phyloP scores from a whole-genome alignment of 1,140 invertebrate species.

The Luehdorfia chinensis region DNA sequence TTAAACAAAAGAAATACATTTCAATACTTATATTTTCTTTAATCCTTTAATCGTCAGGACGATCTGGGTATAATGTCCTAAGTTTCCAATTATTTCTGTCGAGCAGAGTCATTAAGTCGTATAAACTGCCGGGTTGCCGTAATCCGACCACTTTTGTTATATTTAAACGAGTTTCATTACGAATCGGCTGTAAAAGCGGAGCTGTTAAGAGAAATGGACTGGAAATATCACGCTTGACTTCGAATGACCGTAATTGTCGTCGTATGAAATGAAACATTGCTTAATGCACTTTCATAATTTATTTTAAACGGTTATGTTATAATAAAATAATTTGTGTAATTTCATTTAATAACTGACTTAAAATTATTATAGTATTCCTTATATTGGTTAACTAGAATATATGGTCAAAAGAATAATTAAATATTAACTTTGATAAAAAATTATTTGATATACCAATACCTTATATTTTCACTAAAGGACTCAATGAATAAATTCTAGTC shows the following conservation, averaged over 20 bases:
- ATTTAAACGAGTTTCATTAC: constrained; percentile 76
- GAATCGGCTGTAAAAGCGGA: constrained; percentile 72
- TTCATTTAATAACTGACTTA: neutral
- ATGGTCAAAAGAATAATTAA: too few species aligned
- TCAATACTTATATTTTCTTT: constrained; percentile 16
- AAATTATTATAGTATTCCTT: too few species aligned
- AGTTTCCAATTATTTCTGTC: constrained; percentile 74
- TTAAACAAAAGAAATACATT: too few species aligned
- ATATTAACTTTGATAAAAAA: too few species aligned
- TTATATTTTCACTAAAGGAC: too few species aligned
- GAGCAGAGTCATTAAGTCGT: constrained; percentile 71
- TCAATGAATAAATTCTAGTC: too few species aligned
- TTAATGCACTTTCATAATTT: neutral
- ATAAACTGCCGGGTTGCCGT: constrained; percentile 68
- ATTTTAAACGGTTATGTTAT: neutral
- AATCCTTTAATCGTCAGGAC: constrained; percentile 55
- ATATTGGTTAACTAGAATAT: too few species aligned
- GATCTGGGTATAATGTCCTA: constrained; percentile 63
- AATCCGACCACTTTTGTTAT: constrained; percentile 74
- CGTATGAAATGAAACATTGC: constrained; percentile 54
- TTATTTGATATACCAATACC: too few species aligned
- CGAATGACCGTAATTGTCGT: constrained; percentile 68
- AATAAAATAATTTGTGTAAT: neutral
- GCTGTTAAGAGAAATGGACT: constrained; percentile 73
- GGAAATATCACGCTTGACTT: constrained; percentile 69